phyloP scores from a whole-genome alignment of 2,888 invertebrate species.

The Drosophila anceps region DNA sequence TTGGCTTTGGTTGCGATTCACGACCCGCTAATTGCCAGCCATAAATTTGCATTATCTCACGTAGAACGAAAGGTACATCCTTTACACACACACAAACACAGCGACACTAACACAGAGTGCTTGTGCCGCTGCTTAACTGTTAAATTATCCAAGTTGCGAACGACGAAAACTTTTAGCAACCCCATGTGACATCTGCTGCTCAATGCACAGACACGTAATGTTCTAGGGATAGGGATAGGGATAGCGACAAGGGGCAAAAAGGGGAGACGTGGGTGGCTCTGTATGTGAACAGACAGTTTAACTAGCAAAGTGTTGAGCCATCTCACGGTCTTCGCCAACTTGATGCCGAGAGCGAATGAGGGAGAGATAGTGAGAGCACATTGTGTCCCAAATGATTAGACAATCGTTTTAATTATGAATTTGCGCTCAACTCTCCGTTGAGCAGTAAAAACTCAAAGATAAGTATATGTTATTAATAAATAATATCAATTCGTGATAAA shows the following conservation, averaged over 20 bases:
- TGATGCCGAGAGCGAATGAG: not conserved
- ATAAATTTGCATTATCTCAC: conserved; percentile 80
- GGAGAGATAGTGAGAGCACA: not conserved
- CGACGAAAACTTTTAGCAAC: conserved; percentile 67
- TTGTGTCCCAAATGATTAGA: conserved; percentile 68
- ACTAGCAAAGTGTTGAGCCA: conserved; percentile 68
- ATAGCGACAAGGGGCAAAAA: not conserved
- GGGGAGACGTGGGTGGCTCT: conserved; percentile 4
- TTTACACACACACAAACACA: conserved; percentile 11
- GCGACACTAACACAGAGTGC: not conserved
- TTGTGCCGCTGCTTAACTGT: conserved; percentile 42
- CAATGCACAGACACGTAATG: conserved; percentile 77
- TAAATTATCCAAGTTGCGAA: conserved; percentile 73
- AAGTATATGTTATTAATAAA: conserved; percentile 9
- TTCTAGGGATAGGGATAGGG: conserved; percentile 18
- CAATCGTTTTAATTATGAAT: conserved; percentile 76
- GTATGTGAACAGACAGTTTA: conserved; percentile 61
- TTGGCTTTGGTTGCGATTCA: conserved; percentile 70
- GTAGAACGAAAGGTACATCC: conserved; percentile 60
- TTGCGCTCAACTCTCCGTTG: conserved; percentile 56
- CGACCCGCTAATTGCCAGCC: conserved; percentile 77
- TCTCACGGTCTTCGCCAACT: conserved; percentile 29
- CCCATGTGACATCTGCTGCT: conserved; percentile 74
- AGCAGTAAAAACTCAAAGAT: conserved; percentile 52
- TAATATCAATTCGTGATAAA: not conserved